phyloP scores from a whole-genome alignment of 2,797 vertebrate species.

The Fistularia commersonii region DNA sequence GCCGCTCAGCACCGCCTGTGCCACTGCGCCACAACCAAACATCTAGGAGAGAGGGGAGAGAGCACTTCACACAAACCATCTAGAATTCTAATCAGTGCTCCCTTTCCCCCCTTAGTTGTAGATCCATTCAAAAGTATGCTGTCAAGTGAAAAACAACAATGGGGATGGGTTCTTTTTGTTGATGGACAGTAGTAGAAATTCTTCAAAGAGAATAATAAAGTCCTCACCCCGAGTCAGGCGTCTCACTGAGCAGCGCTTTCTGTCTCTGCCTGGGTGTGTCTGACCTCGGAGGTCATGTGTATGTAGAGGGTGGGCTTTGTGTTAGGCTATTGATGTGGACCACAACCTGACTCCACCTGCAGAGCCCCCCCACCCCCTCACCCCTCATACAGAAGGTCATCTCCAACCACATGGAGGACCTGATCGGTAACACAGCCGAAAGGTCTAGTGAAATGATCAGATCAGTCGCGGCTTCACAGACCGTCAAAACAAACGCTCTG shows the following conservation, averaged over 20 bases:
- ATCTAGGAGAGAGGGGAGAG: constrained; percentile 71
- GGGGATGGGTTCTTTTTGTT: constrained; percentile 1
- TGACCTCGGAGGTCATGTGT: constrained; percentile 40
- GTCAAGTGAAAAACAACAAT: neutral
- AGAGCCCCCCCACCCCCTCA: constrained; percentile 3
- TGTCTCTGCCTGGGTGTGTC: constrained; percentile 29
- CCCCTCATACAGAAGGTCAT: neutral
- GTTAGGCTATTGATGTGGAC: constrained; percentile 23
- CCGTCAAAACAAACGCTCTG: constrained; percentile 45
- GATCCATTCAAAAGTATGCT: neutral
- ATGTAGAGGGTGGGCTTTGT: constrained; percentile 18
- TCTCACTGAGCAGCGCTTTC: constrained; percentile 33
- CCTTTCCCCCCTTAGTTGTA: too few species aligned
- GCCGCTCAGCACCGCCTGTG: constrained; percentile 79
- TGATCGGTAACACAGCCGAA: constrained; percentile 16
- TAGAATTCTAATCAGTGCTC: neutral
- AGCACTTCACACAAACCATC: neutral
- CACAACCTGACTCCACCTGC: constrained; percentile 23
- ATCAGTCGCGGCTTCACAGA: constrained; percentile 28
- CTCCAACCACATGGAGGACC: constrained; percentile 15
- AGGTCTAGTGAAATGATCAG: constrained; percentile 39
- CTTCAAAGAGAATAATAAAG: constrained; percentile 38
- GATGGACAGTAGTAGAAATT: constrained; percentile 16
- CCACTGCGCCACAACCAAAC: constrained; percentile 85
- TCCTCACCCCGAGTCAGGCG: constrained; percentile 22